Evolutionary conservation across 2,888 invertebrate species (phyloP), one percentile per base, ranked within the genome.

Genomic region (Galeopsomyia nigrocyanea): DNA sequence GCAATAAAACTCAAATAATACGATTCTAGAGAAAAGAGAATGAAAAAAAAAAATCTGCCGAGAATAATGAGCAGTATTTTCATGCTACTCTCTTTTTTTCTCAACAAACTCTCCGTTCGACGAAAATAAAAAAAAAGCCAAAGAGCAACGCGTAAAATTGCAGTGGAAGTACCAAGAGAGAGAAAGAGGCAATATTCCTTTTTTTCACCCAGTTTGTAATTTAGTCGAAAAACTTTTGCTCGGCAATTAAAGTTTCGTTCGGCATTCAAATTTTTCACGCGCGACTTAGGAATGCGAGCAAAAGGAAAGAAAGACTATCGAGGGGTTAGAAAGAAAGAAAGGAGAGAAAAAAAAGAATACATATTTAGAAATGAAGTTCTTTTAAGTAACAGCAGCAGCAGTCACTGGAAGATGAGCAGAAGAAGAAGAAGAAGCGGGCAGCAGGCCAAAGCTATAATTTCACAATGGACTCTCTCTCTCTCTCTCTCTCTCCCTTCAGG

Each of bases 361-460:
- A 74, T 68, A 71, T 68, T 74, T 66, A 61, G 61, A 75, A 69
- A 76, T 76, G 75, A 77, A 77, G 76, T 77, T 73, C 74, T 69
- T 77, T 78, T 75, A 75, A 77, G 78, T 76, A 79, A 78, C 79
- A 80, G 80, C 79, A 79, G 81, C 64, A 72, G 74, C 47, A 63
- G 56, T 22, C 39, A 39, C 10, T 17, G 21, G 9, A 17, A 31
- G 31, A 56, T 16, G 19, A 31, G 21, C 26, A 21, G 9, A 60
- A 21, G 9, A 60, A 39, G 17, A 16, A 16, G 19, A 31, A 31
- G 51, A 46, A 66, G 63, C 67, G 63, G 58, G 71, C 68, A 75
- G 57, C 63, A 68, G 71, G 63, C 66, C 65, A 66, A 67, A 69
- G 75, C 69, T 69, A 75, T 75, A 70, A 73, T 73, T 75, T 69